These are phyloP conservation scores for Danio rerio DNA, from an alignment of 2,113 vertebrate genomes.

Conservation along the genomic window GRCz12tu NC_133184.1:45715501-45716000, in stretches of 20 bases:
- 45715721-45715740: not conserved
- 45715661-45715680: not conserved
- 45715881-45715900: too few relatives aligned
- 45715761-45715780: not conserved
- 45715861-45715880: too few relatives aligned
- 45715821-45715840: not conserved
- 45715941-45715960: too few relatives aligned
- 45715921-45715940: too few relatives aligned
- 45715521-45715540: not conserved
- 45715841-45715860: not conserved
- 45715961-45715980: too few relatives aligned
- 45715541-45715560: not conserved
- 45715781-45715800: not conserved
- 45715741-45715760: not conserved
- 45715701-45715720: not conserved
- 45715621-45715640: not conserved
- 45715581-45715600: not conserved
- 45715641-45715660: not conserved
- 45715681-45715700: not conserved
- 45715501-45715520: not conserved
- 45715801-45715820: not conserved
- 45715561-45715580: not conserved
- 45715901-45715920: too few relatives aligned
- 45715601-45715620: not conserved
- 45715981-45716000: too few relatives aligned